These are phyloP conservation scores for Lymantria monacha DNA, from an alignment of 2,888 invertebrate species.

Conservation along the genomic window DNA sequence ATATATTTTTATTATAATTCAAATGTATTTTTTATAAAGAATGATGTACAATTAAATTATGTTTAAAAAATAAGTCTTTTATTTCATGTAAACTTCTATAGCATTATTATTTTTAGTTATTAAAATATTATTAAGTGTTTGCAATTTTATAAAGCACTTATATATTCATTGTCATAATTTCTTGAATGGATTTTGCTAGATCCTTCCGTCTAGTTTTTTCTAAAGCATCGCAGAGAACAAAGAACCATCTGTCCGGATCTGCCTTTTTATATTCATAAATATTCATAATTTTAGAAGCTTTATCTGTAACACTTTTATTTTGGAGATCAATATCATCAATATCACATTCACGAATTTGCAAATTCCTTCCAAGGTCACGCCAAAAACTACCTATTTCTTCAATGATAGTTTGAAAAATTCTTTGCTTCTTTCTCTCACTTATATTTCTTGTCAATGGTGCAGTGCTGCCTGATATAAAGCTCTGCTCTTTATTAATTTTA, in stretches of 20 bases:
- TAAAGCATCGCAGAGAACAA: constrained; percentile 61
- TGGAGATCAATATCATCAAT: constrained; percentile 63
- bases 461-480: constrained; percentile 26
- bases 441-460: constrained; percentile 38
- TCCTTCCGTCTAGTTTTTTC: constrained; percentile 62
- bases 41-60: too few relatives aligned
- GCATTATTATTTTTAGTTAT: too few relatives aligned
- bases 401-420: constrained; percentile 53
- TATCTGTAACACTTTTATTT: constrained; percentile 38
- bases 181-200: constrained; percentile 52
- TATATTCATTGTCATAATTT: constrained; percentile 66
- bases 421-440: constrained; percentile 48
- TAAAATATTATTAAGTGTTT: background rate
- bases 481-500: constrained; percentile 22
- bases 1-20: too few relatives aligned
- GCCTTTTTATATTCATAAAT: constrained; percentile 43
- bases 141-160: constrained; percentile 12
- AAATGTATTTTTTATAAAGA: too few relatives aligned
- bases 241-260: constrained; percentile 65
- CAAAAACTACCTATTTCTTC: constrained; percentile 64
- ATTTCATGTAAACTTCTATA: background rate
- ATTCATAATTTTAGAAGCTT: constrained; percentile 53
- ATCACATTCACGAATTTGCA: constrained; percentile 56
- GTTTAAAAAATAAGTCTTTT: too few relatives aligned
- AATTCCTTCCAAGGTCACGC: constrained; percentile 63